These are phyloP conservation scores for Oncorhynchus tshawytscha DNA, from an alignment of 2,113 vertebrate genomes.

Conservation along the genomic window DNA sequence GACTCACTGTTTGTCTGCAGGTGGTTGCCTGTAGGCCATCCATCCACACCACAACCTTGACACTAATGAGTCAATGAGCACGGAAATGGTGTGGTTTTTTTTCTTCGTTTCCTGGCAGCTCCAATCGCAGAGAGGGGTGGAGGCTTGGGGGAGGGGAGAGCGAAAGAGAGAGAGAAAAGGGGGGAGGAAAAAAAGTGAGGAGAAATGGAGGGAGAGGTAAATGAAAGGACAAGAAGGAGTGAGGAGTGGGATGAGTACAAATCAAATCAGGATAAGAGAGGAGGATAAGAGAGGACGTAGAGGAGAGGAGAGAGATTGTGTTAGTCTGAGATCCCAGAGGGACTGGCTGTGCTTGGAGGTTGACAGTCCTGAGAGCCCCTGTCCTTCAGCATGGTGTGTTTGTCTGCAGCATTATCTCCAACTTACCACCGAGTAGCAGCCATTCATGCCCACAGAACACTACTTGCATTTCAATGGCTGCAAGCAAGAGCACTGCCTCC, in stretches of 20 bases:
- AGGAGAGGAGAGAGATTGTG: conserved; percentile 27
- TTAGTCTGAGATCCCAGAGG: conserved; percentile 51
- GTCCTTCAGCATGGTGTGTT: conserved; percentile 47
- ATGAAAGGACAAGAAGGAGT: conserved; percentile 27
- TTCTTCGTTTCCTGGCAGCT: conserved; percentile 71
- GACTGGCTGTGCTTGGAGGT: conserved; percentile 49
- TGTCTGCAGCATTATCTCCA: conserved; percentile 27
- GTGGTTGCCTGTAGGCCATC: conserved; percentile 56
- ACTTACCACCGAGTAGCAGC: conserved; percentile 40
- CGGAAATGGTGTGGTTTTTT: conserved; percentile 67
- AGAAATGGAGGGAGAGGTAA: conserved; percentile 35
- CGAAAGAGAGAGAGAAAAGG: not conserved
- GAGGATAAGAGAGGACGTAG: conserved; percentile 57
- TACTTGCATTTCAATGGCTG: not conserved
- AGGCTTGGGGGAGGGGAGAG: not conserved
- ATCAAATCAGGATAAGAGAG: conserved; percentile 44
- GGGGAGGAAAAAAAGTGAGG: conserved; percentile 38
- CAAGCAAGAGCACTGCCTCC: not conserved
- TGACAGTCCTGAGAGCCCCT: conserved; percentile 57
- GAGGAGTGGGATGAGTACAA: conserved; percentile 34
- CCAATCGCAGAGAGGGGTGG: conserved; percentile 50
- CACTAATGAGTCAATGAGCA: conserved; percentile 73
- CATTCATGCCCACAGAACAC: conserved; percentile 19
- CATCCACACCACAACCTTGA: conserved; percentile 64
- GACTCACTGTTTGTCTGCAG: conserved; percentile 51